These are phyloP conservation scores for Anguilla japonica DNA, from an alignment of 2,113 vertebrate species.

Conservation along the genomic window DNA sequence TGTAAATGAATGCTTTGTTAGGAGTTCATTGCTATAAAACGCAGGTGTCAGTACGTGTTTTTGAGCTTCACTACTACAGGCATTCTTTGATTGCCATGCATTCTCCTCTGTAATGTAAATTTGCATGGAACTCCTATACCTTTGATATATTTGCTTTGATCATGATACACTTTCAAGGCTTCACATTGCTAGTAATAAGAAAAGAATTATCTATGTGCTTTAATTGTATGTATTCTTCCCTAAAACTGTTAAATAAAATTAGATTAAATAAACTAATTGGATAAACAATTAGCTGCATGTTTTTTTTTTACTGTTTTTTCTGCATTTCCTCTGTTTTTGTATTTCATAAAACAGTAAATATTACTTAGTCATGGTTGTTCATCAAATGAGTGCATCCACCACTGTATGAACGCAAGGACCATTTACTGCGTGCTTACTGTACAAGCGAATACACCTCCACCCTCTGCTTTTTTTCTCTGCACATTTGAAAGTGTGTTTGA, in stretches of 20 bases:
- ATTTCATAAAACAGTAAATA: background rate
- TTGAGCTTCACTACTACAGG: background rate
- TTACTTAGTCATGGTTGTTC: background rate
- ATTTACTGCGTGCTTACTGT: background rate
- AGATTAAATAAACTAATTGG: background rate
- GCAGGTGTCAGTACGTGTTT: background rate
- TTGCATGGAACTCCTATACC: slow-evolving; percentile 16
- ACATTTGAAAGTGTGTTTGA: background rate
- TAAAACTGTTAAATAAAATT: background rate
- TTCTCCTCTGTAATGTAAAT: slow-evolving; percentile 11
- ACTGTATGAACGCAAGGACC: background rate
- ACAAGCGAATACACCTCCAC: background rate
- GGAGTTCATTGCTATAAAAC: background rate
- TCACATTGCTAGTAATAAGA: background rate
- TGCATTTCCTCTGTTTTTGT: background rate
- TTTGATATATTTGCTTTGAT: slow-evolving; percentile 12
- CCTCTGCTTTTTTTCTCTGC: background rate
- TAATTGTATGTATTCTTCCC: background rate
- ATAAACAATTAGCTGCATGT: slow-evolving; percentile 31
- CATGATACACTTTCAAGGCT: background rate
- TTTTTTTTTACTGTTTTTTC: background rate
- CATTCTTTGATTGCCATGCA: background rate
- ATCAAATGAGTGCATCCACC: background rate
- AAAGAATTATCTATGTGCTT: slow-evolving; percentile 10
- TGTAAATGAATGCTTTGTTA: background rate